Conservation (phyloP, 2,888 invertebrate species). For the Eugnorisma glareosa region DNA sequence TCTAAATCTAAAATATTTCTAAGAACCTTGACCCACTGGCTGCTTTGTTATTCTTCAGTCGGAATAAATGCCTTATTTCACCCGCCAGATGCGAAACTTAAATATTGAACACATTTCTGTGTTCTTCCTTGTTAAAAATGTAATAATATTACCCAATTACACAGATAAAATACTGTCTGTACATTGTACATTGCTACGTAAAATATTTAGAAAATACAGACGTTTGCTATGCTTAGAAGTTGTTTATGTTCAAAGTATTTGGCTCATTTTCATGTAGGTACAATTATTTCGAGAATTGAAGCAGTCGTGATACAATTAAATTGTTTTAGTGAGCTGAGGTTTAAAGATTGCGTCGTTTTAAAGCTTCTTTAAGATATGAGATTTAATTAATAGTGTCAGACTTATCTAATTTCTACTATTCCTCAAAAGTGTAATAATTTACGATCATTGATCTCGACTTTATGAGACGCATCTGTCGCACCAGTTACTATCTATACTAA, state of each 20-base stretch:
- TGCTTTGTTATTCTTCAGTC: constrained; percentile 33
- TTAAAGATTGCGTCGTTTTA: not conserved
- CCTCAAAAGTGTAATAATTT: not conserved
- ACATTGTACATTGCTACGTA: not conserved
- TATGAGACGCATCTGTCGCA: not conserved
- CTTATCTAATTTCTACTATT: not conserved
- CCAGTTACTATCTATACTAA: too few species aligned
- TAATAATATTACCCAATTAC: constrained; percentile 24
- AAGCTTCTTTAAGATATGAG: not conserved
- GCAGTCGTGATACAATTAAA: not conserved
- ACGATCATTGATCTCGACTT: not conserved
- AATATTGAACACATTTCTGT: constrained; percentile 31
- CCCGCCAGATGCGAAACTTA: constrained; percentile 4
- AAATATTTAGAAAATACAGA: constrained; percentile 24
- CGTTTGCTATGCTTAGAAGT: constrained; percentile 4
- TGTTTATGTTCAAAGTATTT: constrained; percentile 23
- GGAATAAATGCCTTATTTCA: constrained; percentile 4
- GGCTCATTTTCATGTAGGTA: constrained; percentile 28
- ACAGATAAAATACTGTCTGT: not conserved
- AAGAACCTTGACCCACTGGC: constrained; percentile 50
- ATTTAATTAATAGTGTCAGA: not conserved
- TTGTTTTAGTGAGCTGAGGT: not conserved
- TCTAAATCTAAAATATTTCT: constrained; percentile 45
- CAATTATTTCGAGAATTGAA: constrained; percentile 7
- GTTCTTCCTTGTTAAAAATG: constrained; percentile 33